phyloP scores from a whole-genome alignment of 2,888 invertebrate genomes.

The Heliconius charithonia region DNA sequence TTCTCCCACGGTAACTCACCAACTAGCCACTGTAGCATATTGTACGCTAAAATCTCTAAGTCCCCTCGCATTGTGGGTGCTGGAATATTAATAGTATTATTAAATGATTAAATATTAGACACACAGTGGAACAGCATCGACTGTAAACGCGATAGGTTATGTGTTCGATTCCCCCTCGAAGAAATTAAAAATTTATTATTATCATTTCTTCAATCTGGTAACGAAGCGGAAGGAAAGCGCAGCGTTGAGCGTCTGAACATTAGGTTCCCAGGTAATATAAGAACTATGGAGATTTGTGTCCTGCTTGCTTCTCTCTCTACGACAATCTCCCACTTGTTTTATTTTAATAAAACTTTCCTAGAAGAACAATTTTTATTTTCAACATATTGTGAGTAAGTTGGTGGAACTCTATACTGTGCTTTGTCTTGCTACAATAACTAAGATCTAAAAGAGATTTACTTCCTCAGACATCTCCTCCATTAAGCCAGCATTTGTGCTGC shows the following conservation, averaged over 20 bases:
- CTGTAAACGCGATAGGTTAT: neutral
- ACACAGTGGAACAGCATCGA: neutral
- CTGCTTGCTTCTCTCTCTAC: too few species aligned
- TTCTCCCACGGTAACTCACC: slow-evolving; percentile 94
- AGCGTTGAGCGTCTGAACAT: neutral
- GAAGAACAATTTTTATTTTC: too few species aligned
- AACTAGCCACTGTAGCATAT: slow-evolving; percentile 95
- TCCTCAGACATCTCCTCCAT: too few species aligned
- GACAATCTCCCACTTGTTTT: too few species aligned
- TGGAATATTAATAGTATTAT: slow-evolving; percentile 51
- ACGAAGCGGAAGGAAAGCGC: neutral
- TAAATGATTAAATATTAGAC: too few species aligned
- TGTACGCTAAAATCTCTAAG: slow-evolving; percentile 96
- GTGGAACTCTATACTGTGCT: neutral
- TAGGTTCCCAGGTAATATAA: too few species aligned
- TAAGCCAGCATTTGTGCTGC: too few species aligned
- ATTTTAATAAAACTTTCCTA: too few species aligned
- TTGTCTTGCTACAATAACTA: neutral
- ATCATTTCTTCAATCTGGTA: neutral
- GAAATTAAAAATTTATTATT: too few species aligned
- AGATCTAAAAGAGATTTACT: neutral
- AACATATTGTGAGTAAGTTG: too few species aligned
- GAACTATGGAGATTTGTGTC: too few species aligned
- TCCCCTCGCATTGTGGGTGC: slow-evolving; percentile 95
- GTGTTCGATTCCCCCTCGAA: neutral